Evolutionary conservation across 2,113 vertebrate genomes (phyloP), one percentile per base, ranked within the genome.

Genomic region (Bufo bufo): DNA sequence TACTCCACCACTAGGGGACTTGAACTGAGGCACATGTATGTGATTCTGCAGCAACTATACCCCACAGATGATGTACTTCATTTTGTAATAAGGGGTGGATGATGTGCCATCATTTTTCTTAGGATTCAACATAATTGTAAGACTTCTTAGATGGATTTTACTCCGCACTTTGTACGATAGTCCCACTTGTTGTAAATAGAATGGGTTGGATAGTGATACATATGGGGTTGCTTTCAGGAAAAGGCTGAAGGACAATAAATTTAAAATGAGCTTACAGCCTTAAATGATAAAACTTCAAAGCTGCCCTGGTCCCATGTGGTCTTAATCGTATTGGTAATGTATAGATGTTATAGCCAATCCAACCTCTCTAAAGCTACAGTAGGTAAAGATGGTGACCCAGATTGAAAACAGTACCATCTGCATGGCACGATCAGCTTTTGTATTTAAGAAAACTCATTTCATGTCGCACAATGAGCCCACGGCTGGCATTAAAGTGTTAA

Each of bases 221-320:
- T 33, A 71, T 71, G 66, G n/a, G 10, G 66, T 13, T 71, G 66
- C 12, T 71, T 71, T 71, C 43, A 47, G 14, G 13, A 47, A 74
- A 74, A 47, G 45, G 13, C 14, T 74, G 16, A 74, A 74, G 11
- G 43, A 74, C 45, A 45, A 74, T 74, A 74, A 45, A 74, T 74
- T 19, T 47, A 3, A 74, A 47, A 74, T 17, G 23, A 45, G 14
- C 19, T 45, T 47, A 47, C 43, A 74, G 71, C 71, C 43, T 19
- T 49, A 74, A 47, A 74, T 74, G 43, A 47, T 74, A 74, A 74
- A 74, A 74, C 71, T 74, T 74, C 43, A 74, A 74, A 74, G 43
- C 71, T 47, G 11, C 71, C n/a, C 14, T 47, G 43, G 13, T 74
- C 43, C 71, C 71, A 74, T 74, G 16, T 74, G 71, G 43, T 74